Base-by-base conservation (phyloP, 37 sponge, comb jelly and placozoan species). In the Amphimedon queenslandica region DNA sequence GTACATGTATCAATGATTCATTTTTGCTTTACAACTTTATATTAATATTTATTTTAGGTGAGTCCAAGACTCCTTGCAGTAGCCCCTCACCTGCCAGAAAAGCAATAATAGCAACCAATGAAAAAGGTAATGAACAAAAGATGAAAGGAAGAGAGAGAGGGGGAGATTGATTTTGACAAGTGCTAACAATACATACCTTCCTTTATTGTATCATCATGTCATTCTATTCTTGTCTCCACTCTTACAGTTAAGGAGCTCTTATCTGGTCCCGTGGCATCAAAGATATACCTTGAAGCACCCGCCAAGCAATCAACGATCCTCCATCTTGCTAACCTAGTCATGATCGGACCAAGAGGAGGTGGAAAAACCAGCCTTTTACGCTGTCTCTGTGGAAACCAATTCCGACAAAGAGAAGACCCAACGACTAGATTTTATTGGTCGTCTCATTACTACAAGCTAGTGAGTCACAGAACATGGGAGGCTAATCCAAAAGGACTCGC, bases 301-400 rank as follows among this genome's bases (percentile, higher is more conserved):
- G 8, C 66, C 38, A 65, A 18, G 23, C 71, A 80, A 56, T 77
- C 70, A 35, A 67, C 77, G 37, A 73, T 77, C 38, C 34, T 90
- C 31, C 74, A 72, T 36, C 28, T 75, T 28, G 37, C 75, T 2
- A 84, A 77, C 70, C 37, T 90, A 23, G 25, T 68, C 63, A 67
- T 90, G 38, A 25, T 80, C 6, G 91, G 91, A 3, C 86, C 86
- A 2, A 80, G 68, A 28, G 91, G 82, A 5, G 76, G 86, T 1
- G 91, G 91, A 21, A 90, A 90, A 79, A 90, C 91, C n/a, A 90
- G 91, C 75, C 75, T 90, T 1, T 21, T 85, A 8, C 35, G 79
- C 20, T 69, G 64, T 63, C 37, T 90, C 41, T 66, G 33, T 18
- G 91, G 86, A 5, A 35, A 85, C 31, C 55, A 58, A 16, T 90